Conservation (phyloP, 2,888 invertebrate species). For the Netelia virgata region DNA sequence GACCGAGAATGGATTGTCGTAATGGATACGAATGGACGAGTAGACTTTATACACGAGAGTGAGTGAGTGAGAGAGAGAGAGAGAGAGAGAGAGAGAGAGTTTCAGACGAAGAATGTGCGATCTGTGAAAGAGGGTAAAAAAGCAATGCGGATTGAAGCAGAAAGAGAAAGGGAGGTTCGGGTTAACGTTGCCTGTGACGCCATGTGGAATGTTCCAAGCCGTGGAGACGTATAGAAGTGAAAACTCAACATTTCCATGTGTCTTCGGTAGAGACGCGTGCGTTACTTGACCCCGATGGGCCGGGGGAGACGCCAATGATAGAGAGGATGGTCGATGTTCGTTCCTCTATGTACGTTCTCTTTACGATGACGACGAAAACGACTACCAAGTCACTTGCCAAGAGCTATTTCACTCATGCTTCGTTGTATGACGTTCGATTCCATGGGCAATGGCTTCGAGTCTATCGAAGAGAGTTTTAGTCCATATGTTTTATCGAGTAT, state of each 20-base stretch:
- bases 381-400: slow-evolving; percentile 51
- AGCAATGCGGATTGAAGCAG: not conserved
- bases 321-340: slow-evolving; percentile 27
- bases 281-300: slow-evolving; percentile 37
- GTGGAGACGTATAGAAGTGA: slow-evolving; percentile 22
- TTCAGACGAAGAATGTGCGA: slow-evolving; percentile 41
- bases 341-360: slow-evolving; percentile 14
- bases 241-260: slow-evolving; percentile 43
- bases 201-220: slow-evolving; percentile 25
- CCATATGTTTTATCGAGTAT: not conserved
- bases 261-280: slow-evolving; percentile 27
- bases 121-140: slow-evolving; percentile 27
- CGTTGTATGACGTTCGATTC: slow-evolving; percentile 25
- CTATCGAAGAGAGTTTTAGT: not conserved
- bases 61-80: too few species aligned
- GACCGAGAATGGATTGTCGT: slow-evolving; percentile 43
- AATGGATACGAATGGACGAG: slow-evolving; percentile 47
- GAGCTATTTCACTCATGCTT: slow-evolving; percentile 40
- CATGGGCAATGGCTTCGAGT: not conserved
- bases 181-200: slow-evolving; percentile 44
- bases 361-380: slow-evolving; percentile 8
- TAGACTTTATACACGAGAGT: slow-evolving; percentile 1
- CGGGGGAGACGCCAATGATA: slow-evolving; percentile 43
- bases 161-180: slow-evolving; percentile 12
- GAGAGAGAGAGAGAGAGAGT: not conserved